Base-by-base conservation (phyloP, 1,140 invertebrate genomes). In the Drosophila sproati region DNA sequence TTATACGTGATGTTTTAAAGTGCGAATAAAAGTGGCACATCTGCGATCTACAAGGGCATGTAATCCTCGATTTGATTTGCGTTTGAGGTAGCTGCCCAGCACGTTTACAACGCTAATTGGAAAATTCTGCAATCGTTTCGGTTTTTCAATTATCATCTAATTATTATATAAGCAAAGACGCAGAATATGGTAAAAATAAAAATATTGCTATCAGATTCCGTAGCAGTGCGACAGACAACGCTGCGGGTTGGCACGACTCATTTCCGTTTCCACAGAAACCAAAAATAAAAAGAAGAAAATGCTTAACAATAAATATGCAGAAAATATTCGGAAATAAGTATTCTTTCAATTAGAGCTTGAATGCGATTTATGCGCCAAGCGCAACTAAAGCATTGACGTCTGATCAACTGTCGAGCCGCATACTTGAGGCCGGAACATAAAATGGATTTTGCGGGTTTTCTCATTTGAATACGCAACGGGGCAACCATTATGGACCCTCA, bases 261-360 rank as follows among this genome's bases (percentile, higher is more conserved):
- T 78, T 82, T 82, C 78, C 82, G 78, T 41, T 67, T 5, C 28
- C 45, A 41, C 29, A 67, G 1, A 51, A 35, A 10, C 2, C 12
- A 12, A 31, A 52, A 57, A 52, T 61, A 71, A 67, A 56, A 59
- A 12, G 0, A 12, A 12, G 60, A 64, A 71, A 43, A 64, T 87
- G 76, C 87, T 79, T 77, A 76, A 67, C 78, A 80, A 76, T 85
- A 77, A 82, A 79, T 78, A 68, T 56, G 73, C 57, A 72, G 67
- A 69, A 78, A 80, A 83, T 83, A 80, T 85, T 73, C 78, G 85
- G 74, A 89, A 81, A 88, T 89, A 73, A 78, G 78, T 80, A 68
- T 63, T 83, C 69, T 73, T 79, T 87, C 73, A 80, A 51, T 83
- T 70, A 34, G 60, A 63, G 78, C 57, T 76, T 60, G 20, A 55